Evolutionary conservation across 1,140 invertebrate species (phyloP).

Genomic region (Drosophila lini): DNA sequence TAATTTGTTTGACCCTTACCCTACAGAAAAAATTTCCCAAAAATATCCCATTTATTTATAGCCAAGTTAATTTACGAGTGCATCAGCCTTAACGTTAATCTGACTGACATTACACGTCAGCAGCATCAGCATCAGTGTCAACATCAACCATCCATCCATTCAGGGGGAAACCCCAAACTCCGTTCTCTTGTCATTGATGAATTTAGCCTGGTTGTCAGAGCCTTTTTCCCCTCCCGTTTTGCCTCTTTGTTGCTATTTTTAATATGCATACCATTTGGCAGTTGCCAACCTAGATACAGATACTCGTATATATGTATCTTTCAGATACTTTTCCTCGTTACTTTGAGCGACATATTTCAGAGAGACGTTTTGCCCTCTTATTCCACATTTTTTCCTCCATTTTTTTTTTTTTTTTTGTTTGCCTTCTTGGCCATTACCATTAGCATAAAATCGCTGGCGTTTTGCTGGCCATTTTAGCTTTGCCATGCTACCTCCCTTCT

Average conservation of each 20-base stretch:
- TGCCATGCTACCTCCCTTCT: slow-evolving; percentile 31
- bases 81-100: slow-evolving; percentile 24
- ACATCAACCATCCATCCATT: slow-evolving; percentile 5
- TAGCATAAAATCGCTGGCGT: slow-evolving; percentile 67
- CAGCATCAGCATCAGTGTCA: slow-evolving; percentile 39
- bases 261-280: slow-evolving; percentile 69
- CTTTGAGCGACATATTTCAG: slow-evolving; percentile 49
- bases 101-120: slow-evolving; percentile 33
- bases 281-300: slow-evolving; percentile 42
- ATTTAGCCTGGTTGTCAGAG: slow-evolving; percentile 52
- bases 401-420: slow-evolving; percentile 16
- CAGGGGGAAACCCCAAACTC: slow-evolving; percentile 9
- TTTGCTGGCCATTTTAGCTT: slow-evolving; percentile 38
- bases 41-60: slow-evolving; percentile 9
- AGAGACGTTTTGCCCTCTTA: slow-evolving; percentile 25
- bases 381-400: slow-evolving; percentile 30
- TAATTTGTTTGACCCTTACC: not conserved
- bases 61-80: slow-evolving; percentile 26
- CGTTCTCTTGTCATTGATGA: slow-evolving; percentile 69
- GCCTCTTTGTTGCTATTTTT: slow-evolving; percentile 59
- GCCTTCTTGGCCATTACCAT: slow-evolving; percentile 59
- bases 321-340: slow-evolving; percentile 52
- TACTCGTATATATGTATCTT: slow-evolving; percentile 43
- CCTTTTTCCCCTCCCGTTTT: slow-evolving; percentile 9
- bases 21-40: too few species aligned